phyloP scores from a whole-genome alignment of 2,888 invertebrate genomes.

The Perithous albicinctus region DNA sequence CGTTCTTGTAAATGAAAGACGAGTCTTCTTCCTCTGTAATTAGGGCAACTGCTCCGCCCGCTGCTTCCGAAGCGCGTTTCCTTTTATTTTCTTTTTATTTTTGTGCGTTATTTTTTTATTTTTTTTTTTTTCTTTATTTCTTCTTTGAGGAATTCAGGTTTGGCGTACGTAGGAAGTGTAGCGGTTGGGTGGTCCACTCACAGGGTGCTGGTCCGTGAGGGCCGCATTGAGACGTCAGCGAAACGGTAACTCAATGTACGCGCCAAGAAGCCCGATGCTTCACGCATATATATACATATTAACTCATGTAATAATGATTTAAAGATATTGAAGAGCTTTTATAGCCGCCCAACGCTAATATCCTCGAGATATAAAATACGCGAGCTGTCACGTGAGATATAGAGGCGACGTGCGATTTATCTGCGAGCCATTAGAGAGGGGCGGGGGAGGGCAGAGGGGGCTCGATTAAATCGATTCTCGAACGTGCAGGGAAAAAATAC shows the following conservation, averaged over 20 bases:
- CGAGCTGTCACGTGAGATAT: slow-evolving; percentile 32
- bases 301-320: slow-evolving; percentile 45
- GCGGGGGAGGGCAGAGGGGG: too few relatives aligned
- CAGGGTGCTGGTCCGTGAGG: slow-evolving; percentile 63
- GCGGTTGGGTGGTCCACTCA: slow-evolving; percentile 78
- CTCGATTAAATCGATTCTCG: slow-evolving; percentile 22
- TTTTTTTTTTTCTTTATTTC: slow-evolving; percentile 38
- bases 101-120: too few relatives aligned
- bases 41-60: slow-evolving; percentile 32
- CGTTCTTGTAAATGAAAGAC: slow-evolving; percentile 18
- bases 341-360: slow-evolving; percentile 44
- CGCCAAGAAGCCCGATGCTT: slow-evolving; percentile 53
- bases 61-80: slow-evolving; percentile 33
- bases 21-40: slow-evolving; percentile 61
- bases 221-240: slow-evolving; percentile 80
- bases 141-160: slow-evolving; percentile 75
- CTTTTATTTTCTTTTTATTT: slow-evolving; percentile 30
- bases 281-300: slow-evolving; percentile 22
- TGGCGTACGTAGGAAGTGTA: slow-evolving; percentile 74
- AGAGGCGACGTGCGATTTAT: slow-evolving; percentile 24
- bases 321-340: slow-evolving; percentile 54
- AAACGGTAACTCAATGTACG: slow-evolving; percentile 73
- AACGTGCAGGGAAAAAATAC: slow-evolving; percentile 13
- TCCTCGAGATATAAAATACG: slow-evolving; percentile 46
- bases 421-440: slow-evolving; percentile 32